Evolutionary conservation across 1,140 invertebrate genomes (phyloP).

Genomic region (Marisa cornuarietis): DNA sequence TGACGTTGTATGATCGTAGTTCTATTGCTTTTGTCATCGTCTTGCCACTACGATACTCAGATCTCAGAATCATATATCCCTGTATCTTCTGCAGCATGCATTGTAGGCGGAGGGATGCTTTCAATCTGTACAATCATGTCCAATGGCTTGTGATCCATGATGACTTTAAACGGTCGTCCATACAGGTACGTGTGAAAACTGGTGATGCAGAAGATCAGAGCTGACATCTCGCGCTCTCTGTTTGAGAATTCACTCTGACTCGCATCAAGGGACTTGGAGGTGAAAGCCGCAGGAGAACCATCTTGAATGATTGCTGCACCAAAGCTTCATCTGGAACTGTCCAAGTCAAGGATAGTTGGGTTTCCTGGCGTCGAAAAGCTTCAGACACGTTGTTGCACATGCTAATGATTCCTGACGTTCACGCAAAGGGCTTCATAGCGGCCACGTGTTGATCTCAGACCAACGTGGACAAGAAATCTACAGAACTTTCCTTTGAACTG

Average conservation of each 20-base stretch:
- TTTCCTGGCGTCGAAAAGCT: constrained; percentile 24
- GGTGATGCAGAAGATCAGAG: constrained; percentile 65
- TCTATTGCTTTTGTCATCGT: background rate
- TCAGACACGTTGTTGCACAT: constrained; percentile 10
- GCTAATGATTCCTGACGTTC: constrained; percentile 15
- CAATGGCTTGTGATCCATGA: constrained; percentile 57
- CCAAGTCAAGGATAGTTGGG: constrained; percentile 26
- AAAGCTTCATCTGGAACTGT: constrained; percentile 54
- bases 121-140: constrained; percentile 62
- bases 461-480: no score
- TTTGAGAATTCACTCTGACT: constrained; percentile 66
- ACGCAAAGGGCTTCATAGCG: no score
- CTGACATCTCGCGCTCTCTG: constrained; percentile 67
- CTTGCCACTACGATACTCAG: background rate
- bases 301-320: constrained; percentile 66
- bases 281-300: constrained; percentile 63
- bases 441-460: no score
- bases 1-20: constrained; percentile 6
- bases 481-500: no score
- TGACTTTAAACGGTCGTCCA: constrained; percentile 43
- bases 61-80: constrained; percentile 42
- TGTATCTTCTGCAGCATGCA: constrained; percentile 64
- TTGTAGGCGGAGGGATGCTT: constrained; percentile 63
- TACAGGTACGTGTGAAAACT: constrained; percentile 64
- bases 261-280: constrained; percentile 62